Percentiles rank a stretch among this genome's conserved stretches.
Evolutionary conservation across 2,888 invertebrate species (phyloP).

Genomic region (Leptura quadrifasciata): DNA sequence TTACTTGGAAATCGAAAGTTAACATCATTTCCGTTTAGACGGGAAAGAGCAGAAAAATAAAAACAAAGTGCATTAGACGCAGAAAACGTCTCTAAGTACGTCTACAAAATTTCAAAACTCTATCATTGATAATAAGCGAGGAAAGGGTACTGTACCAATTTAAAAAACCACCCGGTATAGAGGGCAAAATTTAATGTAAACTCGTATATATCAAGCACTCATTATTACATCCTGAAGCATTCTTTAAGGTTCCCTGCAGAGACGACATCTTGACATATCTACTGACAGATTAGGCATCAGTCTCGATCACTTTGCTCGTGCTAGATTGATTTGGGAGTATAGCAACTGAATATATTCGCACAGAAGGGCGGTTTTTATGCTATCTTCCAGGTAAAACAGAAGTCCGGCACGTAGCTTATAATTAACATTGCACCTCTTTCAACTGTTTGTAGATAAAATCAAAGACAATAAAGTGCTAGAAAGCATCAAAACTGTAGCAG

Average conservation of each 20-base stretch:
- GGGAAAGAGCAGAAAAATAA: no score
- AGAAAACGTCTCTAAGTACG: no score
- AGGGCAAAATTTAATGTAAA: no score
- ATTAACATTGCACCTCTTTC: background rate
- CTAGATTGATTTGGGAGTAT: background rate
- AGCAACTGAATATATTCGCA: conserved; percentile 1
- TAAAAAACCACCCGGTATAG: no score
- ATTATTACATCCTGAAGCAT: background rate
- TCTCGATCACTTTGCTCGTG: background rate
- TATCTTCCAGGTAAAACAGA: background rate
- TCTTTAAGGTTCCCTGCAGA: background rate
- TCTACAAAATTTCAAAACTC: no score
- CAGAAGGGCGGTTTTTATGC: background rate
- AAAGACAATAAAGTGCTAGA: conserved; percentile 4
- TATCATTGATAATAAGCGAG: no score
- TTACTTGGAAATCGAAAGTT: no score
- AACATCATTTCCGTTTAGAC: no score
- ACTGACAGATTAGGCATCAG: conserved; percentile 7
- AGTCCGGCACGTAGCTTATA: background rate
- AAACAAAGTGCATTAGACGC: no score
- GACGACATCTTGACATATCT: background rate
- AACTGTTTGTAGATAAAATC: background rate
- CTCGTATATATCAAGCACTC: background rate
- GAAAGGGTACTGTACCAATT: no score
- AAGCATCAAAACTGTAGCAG: background rate